phyloP scores from a whole-genome alignment of 64 coral and sea anemone species.

The Cladopsammia gracilis region DNA sequence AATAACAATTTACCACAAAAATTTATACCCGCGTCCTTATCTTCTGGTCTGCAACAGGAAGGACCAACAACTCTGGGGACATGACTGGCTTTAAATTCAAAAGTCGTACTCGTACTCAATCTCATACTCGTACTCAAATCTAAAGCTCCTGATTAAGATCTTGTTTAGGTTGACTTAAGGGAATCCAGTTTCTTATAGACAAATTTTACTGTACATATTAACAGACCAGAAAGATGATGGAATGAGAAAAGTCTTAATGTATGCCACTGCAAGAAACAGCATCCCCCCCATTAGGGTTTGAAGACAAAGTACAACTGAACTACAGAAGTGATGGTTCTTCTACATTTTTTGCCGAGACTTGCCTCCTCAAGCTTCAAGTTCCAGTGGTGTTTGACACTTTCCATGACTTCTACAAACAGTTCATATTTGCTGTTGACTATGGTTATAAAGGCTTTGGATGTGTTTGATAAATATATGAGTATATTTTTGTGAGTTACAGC shows the following conservation, averaged over 20 bases:
- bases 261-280: neutral
- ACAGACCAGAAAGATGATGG: slow-evolving; percentile 24
- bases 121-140: too few species aligned
- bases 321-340: slow-evolving; percentile 16
- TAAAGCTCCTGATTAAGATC: too few species aligned
- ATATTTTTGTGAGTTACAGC: neutral
- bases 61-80: too few species aligned
- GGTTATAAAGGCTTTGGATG: slow-evolving; percentile 49
- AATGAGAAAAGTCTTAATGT: slow-evolving; percentile 26
- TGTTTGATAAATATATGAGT: neutral
- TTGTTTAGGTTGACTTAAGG: neutral
- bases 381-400: slow-evolving; percentile 50
- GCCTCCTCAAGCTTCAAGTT: slow-evolving; percentile 38
- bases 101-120: too few species aligned
- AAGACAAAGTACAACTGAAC: neutral
- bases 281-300: slow-evolving; percentile 29
- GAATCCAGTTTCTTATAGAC: neutral
- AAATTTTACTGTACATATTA: neutral
- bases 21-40: too few species aligned
- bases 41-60: too few species aligned
- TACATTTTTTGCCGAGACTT: slow-evolving; percentile 43
- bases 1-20: too few species aligned
- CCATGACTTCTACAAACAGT: slow-evolving; percentile 42
- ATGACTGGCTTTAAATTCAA: too few species aligned
- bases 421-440: slow-evolving; percentile 44